Conservation (phyloP, 2,797 vertebrate species). For the Lithobates pipiens region DNA sequence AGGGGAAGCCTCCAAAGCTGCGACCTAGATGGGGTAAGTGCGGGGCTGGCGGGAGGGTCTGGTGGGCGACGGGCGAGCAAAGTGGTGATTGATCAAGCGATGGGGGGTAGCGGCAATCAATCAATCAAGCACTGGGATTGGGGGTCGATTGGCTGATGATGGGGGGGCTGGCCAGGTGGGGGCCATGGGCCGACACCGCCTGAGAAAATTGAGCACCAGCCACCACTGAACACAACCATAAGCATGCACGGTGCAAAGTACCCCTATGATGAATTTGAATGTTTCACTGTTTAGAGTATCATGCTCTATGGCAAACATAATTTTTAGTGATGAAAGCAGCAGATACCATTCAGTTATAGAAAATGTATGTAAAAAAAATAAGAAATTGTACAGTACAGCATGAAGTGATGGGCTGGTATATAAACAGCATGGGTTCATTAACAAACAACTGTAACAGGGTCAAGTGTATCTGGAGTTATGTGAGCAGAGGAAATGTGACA, state of each 20-base stretch:
- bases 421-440: slow-evolving; percentile 26
- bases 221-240: too few relatives aligned
- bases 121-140: too few relatives aligned
- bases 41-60: too few relatives aligned
- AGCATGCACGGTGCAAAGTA: neutral
- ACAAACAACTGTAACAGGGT: slow-evolving; percentile 35
- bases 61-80: too few relatives aligned
- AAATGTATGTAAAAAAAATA: neutral
- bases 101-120: too few relatives aligned
- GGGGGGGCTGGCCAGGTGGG: too few relatives aligned
- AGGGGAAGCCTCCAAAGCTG: too few relatives aligned
- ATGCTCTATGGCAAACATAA: neutral
- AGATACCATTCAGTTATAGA: neutral
- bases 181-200: too few relatives aligned
- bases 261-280: neutral
- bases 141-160: too few relatives aligned
- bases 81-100: too few relatives aligned
- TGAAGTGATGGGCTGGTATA: neutral
- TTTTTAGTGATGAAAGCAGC: neutral
- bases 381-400: neutral
- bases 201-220: too few relatives aligned
- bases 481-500: slow-evolving; percentile 11
- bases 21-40: too few relatives aligned
- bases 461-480: slow-evolving; percentile 15
- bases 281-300: neutral